A percentile compares a stretch with the other conserved stretches of the same genome.
Conservation (phyloP, 2,888 invertebrate species). For the Drosophila paramelanica region DNA sequence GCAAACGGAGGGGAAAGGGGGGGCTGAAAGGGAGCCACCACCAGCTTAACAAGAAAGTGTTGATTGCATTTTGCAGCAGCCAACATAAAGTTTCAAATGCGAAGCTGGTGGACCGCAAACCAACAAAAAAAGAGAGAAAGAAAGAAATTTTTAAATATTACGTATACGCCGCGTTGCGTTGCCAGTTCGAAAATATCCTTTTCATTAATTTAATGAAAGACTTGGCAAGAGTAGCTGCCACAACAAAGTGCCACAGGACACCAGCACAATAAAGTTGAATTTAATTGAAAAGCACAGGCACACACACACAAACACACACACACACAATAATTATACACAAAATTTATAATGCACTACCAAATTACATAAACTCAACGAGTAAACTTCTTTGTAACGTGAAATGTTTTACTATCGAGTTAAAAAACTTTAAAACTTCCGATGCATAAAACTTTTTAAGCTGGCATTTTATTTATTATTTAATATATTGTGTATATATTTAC, state of each 20-base stretch:
- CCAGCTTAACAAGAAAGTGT: slow-evolving; percentile 54
- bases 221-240: slow-evolving; percentile 20
- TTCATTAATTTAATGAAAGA: slow-evolving; percentile 74
- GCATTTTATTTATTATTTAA: not conserved
- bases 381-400: not conserved
- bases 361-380: slow-evolving; percentile 24
- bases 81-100: slow-evolving; percentile 20
- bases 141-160: slow-evolving; percentile 8
- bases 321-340: slow-evolving; percentile 7
- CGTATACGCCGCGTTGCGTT: slow-evolving; percentile 22
- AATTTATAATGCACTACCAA: slow-evolving; percentile 18
- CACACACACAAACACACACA: slow-evolving; percentile 9
- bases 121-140: not conserved
- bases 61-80: slow-evolving; percentile 71
- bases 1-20: slow-evolving; percentile 15
- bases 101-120: slow-evolving; percentile 6
- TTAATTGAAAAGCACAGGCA: slow-evolving; percentile 62
- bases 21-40: not conserved
- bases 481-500: no score
- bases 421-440: no score
- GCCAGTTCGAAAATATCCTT: slow-evolving; percentile 51
- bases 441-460: not conserved
- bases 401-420: not conserved
- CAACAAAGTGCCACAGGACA: slow-evolving; percentile 26
- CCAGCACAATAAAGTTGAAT: slow-evolving; percentile 47